Evolutionary conservation across 2,797 vertebrate genomes (phyloP).

Genomic region (Novumbra hubbsi): DNA sequence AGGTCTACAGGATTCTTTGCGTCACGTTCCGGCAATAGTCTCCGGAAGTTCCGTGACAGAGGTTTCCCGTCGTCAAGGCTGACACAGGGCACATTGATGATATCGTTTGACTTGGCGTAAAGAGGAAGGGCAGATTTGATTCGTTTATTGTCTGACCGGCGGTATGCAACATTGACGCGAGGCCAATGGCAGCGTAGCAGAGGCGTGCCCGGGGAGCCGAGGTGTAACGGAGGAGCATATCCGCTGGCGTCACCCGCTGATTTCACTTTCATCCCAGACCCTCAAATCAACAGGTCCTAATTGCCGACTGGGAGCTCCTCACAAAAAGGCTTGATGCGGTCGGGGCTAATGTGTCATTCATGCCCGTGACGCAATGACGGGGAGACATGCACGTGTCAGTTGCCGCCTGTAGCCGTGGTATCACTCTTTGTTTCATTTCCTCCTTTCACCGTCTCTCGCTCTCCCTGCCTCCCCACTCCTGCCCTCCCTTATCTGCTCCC

Average conservation of each 20-base stretch:
- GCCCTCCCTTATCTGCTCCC: conserved; percentile 9
- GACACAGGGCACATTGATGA: too few species aligned
- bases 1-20: too few species aligned
- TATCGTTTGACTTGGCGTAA: too few species aligned
- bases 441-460: background rate
- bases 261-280: conserved; percentile 16
- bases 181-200: too few species aligned
- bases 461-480: background rate
- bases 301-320: conserved; percentile 37
- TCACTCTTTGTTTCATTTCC: conserved; percentile 36
- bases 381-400: conserved; percentile 32
- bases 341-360: conserved; percentile 53
- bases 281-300: conserved; percentile 40
- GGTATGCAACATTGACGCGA: too few species aligned
- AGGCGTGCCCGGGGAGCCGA: too few species aligned
- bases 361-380: conserved; percentile 61
- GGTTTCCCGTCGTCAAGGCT: too few species aligned
- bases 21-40: too few species aligned
- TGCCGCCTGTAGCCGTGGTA: background rate
- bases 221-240: background rate
- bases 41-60: too few species aligned
- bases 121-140: too few species aligned
- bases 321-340: conserved; percentile 44
- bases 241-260: background rate
- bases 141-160: too few species aligned